Base-by-base conservation (phyloP, 2,797 vertebrate species). In the Poecilia gillii region DNA sequence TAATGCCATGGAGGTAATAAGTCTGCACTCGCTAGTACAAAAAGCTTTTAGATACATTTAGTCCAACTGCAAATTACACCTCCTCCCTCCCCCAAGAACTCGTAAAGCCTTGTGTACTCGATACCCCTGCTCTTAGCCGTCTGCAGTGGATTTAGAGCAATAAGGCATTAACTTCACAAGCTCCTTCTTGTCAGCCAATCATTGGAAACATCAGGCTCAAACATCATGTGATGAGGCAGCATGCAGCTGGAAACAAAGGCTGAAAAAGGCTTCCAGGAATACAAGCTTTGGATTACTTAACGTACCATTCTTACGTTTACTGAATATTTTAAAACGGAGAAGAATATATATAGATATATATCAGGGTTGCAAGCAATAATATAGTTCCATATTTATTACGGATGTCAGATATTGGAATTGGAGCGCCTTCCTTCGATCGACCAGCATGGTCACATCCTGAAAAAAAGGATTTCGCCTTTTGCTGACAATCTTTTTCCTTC, bases 141-240 rank as follows among this genome's bases (percentile, higher is more conserved):
- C 73, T 74, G 77, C 49, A 83, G 64, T 78, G 77, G 86, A 86
- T 87, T 90, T 81, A 81, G 74, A 81, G 45, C 83, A 90, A 88
- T 86, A 76, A 84, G 81, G 89, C 53, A 86, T 92, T 88, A 88
- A 88, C 79, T 83, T 81, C 57, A 75, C 68, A 76, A 76, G 81
- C 74, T 75, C 78, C 80, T 88, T 84, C 64, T n/a, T 23, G 41
- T 11, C 71, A 77, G 45, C 46, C 77, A 78, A 83, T 88, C 74
- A 81, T 73, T 86, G 46, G 20, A 81, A 20, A 25, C 53, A 79
- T 84, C 59, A 25, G 81, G 81, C 87, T 91, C 87, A 85, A 73
- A 76, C 43, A 76, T 78, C 90, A 93, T 88, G 88, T 92, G 91
- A 79, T 59, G 43, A 28, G 68, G 53, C 41, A 45, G 8, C 33